Evolutionary conservation across 2,888 invertebrate genomes (phyloP), one percentile per base, ranked within the genome.

Genomic region (Agrotis exclamationis): DNA sequence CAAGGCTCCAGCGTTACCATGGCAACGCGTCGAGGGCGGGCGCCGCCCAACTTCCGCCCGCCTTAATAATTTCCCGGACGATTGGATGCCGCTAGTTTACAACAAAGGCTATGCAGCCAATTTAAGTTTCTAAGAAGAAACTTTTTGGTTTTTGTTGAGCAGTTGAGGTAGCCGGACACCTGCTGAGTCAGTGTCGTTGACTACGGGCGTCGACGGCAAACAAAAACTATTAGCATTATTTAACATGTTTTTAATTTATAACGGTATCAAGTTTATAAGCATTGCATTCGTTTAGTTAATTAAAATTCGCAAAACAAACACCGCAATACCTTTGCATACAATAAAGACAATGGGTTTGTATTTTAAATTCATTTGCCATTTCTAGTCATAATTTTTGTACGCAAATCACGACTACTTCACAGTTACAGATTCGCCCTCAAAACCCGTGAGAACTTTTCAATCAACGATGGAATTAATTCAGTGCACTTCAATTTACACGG

Each of bases 61-160:
- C 91, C 92, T 90, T 87, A 85, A 92, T 92, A 90, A 93, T 93
- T 93, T 94, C 92, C 90, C 90, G 89, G 87, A 88, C 92, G 90
- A 93, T 94, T 90, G 90, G 89, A 90, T 89, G 82, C 88, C 87
- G 86, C 86, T 89, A 89, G 89, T 90, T 88, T 87, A 83, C 85
- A 92, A 92, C 89, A 92, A 89, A 79, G 84, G 81, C 85, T 89
- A 89, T 88, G 88, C 88, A 83, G 87, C 87, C 90, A 93, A 93
- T 93, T 92, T 92, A 92, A 92, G 90, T 92, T 92, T 83, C 68
- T 67, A 80, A 85, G 48, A 51, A 79, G 84, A 79, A 84, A 82
- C 78, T 84, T 70, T 76, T 79, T 79, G 74, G 75, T 81, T 85
- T 82, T 79, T 82, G 60, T 69, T 76, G 68, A 62, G 64, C 39